Base-by-base conservation (phyloP, 2,888 invertebrate genomes). In the Asteroscopus sphinx region DNA sequence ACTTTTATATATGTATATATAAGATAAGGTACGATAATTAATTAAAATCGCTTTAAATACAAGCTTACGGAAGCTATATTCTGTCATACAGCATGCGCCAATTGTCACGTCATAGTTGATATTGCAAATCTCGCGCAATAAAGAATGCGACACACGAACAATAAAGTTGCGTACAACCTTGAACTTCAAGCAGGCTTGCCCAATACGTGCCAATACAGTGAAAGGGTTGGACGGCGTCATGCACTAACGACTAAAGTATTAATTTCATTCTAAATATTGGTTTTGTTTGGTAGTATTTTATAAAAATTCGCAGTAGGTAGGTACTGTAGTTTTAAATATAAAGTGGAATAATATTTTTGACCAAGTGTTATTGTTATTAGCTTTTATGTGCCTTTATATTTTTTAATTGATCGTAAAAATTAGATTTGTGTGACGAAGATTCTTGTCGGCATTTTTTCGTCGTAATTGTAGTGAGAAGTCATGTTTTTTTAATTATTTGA, bases 221-320 rank as follows among this genome's bases (percentile, higher is more conserved):
- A 74, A 77, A 70, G 70, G 74, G 13, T 56, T 52, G 66, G 45
- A 58, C 37, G 35, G 33, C 16, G 36, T 9, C 44, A 63, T 52
- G 47, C 12, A 17, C 1, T 12, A 42, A n/a, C 11, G 36, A 30
- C 3, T 4, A 8, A 44, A n/a, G n/a, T n/a, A n/a, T n/a, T 46
- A 2, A 2, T 16, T 32, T 28, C 9, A 21, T 21, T 21, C 4
- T 21, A 21, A n/a, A n/a, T n/a, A n/a, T n/a, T n/a, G n/a, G n/a
- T n/a, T n/a, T n/a, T n/a, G n/a, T n/a, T n/a, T n/a, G n/a, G n/a
- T n/a, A n/a, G n/a, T n/a, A n/a, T n/a, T n/a, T n/a, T n/a, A n/a
- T n/a, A n/a, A n/a, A n/a, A n/a, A n/a, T n/a, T n/a, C n/a, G n/a
- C n/a, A n/a, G n/a, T n/a, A n/a, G n/a, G n/a, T n/a, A n/a, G n/a